Evolutionary conservation across 35 echinoderm and acorn worm species (phyloP), one percentile per base, ranked within the genome.

Genomic region (Strongylocentrotus purpuratus): DNA sequence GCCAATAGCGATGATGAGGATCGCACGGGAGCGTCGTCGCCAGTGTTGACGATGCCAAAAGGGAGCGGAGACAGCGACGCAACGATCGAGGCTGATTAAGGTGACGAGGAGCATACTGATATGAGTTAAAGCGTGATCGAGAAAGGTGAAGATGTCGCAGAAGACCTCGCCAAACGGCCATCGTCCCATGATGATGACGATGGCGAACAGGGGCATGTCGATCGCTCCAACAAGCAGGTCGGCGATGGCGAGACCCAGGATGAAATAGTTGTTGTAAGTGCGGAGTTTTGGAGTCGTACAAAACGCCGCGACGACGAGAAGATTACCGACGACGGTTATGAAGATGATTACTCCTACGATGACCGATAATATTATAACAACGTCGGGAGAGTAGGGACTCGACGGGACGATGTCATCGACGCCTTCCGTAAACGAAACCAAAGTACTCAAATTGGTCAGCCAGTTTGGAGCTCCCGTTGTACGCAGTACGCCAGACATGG

Each of bases 61-160:
- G 7, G 96, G 96, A 46, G 45, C 48, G 20, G 86, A 45, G 50
- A 96, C 46, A 25, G 96, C 96, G 1, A 94, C 48, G 86, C 85
- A 96, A 31, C 96, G 85, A 61, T 96, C 96, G 32, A 96, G 87
- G 61, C 96, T 94, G 94, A 96, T 96, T 45, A 96, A 33, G 22
- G 94, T 33, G 7, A 91, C 94, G 12, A 94, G 60, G 13, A 96
- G 18, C 22, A 88, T 58, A 4, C 90, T 86, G 5, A 33, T 47
- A 47, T 96, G 93, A 20, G 93, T 17, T 48, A 94, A 85, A 31
- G 93, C 58, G 60, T 94, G 96, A 25, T 60, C 59, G 20, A 92
- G 31, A 86, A 88, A 96, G 1, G 32, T 22, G 92, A 86, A 46
- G 31, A 71, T 85, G 33, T 87, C 58, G 32, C 95, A 96, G 15